Conservation (phyloP, 2,888 invertebrate genomes). For the Euplexia lucipara region DNA sequence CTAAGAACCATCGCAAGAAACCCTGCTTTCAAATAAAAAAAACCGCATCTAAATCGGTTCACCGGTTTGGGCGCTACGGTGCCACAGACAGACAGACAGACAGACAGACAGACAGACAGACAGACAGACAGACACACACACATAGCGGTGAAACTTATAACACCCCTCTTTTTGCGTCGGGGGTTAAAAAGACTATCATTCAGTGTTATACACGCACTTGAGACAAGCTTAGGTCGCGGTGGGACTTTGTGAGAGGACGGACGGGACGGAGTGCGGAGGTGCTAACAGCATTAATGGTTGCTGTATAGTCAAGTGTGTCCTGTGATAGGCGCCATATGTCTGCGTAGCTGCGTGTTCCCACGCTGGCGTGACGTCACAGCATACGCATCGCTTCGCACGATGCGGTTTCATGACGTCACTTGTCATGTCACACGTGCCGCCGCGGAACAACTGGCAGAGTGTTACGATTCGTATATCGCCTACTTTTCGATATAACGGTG, state of each 20-base stretch:
- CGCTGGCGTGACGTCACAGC: slow-evolving; percentile 9
- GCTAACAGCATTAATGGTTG: not conserved
- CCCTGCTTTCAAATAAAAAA: no score
- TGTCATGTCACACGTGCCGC: not conserved
- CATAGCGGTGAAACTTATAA: no score
- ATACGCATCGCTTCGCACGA: not conserved
- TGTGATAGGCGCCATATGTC: slow-evolving; percentile 28
- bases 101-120: no score
- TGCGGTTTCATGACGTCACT: not conserved
- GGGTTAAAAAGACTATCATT: not conserved
- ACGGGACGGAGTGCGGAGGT: no score
- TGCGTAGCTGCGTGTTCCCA: slow-evolving; percentile 22
- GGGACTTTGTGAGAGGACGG: no score
- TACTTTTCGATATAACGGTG: slow-evolving; percentile 9
- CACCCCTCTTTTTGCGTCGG: no score
- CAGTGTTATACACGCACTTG: not conserved
- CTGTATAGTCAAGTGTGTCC: not conserved
- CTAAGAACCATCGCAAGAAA: no score
- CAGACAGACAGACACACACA: no score
- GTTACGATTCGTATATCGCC: not conserved
- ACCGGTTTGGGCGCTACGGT: no score
- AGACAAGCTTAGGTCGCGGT: slow-evolving; percentile 12
- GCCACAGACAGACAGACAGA: no score
- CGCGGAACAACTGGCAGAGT: not conserved
- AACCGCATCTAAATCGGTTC: no score